Evolutionary conservation across 2,113 vertebrate species (phyloP), one percentile per base, ranked within the genome.

Genomic region (Galbula dea): DNA sequence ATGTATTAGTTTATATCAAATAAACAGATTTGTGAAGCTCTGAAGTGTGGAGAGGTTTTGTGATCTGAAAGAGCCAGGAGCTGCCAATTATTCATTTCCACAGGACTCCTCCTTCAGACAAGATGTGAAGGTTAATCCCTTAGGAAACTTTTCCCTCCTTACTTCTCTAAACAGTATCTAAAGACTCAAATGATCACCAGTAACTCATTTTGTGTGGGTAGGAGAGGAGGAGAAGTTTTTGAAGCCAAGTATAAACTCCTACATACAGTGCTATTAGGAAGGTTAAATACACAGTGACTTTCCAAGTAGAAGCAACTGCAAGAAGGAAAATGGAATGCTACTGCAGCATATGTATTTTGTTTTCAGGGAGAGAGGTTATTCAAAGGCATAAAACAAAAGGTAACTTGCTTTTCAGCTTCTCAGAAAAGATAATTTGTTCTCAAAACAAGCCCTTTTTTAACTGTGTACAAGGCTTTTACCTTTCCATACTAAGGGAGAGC

Each of bases 191-290:
- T 1, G 10, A 93, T 88, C 73, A 88, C 83, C 82, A 77, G 67
- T 79, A 89, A 80, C 71, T 80, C 79, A 79, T 73, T 93, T 62
- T 62, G 79, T 93, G 96, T 95, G 87, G 94, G 93, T 79, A 72
- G 84, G 52, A 92, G 54, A 89, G 75, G 71, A 89, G 93, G 72
- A 91, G 67, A 91, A 19, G 57, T 79, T 88, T 95, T 91, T 73
- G 13, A 86, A 95, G 59, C 63, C 65, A 96, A 73, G 61, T 72
- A 78, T 88, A 82, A 61, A 93, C 94, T 90, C 92, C 94, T 93
- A 92, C 86, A 65, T 86, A 59, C 18, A 45, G 15, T 51, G 45
- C 49, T 84, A 79, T 89, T 89, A 94, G 73, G 69, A 72, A 86
- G 84, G 73, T 86, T 94, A 90, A 86, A 81, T 86, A 84, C 45